These are phyloP conservation scores for Neotoxoptera formosana DNA, from an alignment of 1,140 invertebrate species.

Conservation along the genomic window DNA sequence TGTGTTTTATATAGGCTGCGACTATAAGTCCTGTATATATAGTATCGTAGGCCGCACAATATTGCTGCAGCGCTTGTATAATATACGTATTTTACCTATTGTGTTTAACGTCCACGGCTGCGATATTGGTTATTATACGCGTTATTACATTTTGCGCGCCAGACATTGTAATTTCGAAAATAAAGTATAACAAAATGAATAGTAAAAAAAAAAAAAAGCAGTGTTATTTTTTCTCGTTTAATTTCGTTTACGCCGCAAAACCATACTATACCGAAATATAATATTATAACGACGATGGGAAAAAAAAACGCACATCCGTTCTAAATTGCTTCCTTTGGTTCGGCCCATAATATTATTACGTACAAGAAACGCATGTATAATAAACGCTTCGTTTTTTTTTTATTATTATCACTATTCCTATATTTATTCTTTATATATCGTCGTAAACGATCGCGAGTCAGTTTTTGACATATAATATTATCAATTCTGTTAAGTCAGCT, in stretches of 20 bases:
- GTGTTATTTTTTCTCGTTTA: slow-evolving; percentile 21
- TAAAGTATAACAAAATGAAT: neutral
- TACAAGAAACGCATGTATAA: neutral
- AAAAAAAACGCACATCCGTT: neutral
- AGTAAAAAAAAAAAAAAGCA: slow-evolving; percentile 5
- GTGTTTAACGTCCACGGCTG: neutral
- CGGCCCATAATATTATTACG: too few species aligned
- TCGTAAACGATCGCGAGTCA: neutral
- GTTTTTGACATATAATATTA: neutral
- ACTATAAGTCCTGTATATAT: neutral
- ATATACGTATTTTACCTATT: neutral
- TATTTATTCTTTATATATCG: too few species aligned
- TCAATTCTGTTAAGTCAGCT: neutral
- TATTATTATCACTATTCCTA: neutral
- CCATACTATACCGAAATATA: neutral
- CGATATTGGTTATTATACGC: neutral
- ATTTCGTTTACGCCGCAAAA: slow-evolving; percentile 6
- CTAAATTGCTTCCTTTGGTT: slow-evolving; percentile 13
- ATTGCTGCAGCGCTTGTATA: neutral
- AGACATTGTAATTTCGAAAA: slow-evolving; percentile 3
- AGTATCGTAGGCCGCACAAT: neutral
- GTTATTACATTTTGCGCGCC: neutral
- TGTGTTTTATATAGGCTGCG: neutral
- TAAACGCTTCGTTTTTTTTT: slow-evolving; percentile 3
- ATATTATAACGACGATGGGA: too few species aligned